Conservation (phyloP, 2,113 vertebrate genomes). For the Copsychus sechellarum region DNA sequence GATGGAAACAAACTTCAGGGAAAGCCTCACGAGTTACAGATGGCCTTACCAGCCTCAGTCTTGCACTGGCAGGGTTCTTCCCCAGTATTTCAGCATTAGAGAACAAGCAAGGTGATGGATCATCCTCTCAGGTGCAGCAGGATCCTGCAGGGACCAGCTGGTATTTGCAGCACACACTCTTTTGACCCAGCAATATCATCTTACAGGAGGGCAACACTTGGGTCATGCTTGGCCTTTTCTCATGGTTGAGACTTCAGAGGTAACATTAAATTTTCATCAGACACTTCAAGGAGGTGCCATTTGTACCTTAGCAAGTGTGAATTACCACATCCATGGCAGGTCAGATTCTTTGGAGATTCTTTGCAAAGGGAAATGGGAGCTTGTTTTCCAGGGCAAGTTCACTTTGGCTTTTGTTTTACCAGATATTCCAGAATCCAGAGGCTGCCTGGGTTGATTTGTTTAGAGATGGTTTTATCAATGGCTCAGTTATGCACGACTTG, state of each 20-base stretch:
- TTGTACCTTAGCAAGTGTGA: background rate
- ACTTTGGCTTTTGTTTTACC: background rate
- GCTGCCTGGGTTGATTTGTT: background rate
- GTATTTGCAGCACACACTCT: background rate
- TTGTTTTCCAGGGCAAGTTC: background rate
- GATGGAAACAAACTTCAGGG: background rate
- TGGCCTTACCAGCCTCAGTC: background rate
- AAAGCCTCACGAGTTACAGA: background rate
- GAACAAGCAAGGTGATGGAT: background rate
- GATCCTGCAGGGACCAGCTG: background rate
- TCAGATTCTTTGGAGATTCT: background rate
- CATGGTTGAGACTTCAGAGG: background rate
- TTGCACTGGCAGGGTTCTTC: background rate
- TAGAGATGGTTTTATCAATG: background rate
- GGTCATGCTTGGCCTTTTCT: background rate
- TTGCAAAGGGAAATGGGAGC: background rate
- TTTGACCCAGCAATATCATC: background rate
- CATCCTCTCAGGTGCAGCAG: background rate
- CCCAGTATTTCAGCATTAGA: rapidly evolving
- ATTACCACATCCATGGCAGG: background rate
- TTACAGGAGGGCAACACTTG: background rate
- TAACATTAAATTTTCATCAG: background rate
- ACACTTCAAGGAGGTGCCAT: background rate
- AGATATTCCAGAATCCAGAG: background rate
- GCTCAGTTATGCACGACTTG: background rate